Conservation (phyloP, 2,113 vertebrate species). For the Triplophysa dalaica region DNA sequence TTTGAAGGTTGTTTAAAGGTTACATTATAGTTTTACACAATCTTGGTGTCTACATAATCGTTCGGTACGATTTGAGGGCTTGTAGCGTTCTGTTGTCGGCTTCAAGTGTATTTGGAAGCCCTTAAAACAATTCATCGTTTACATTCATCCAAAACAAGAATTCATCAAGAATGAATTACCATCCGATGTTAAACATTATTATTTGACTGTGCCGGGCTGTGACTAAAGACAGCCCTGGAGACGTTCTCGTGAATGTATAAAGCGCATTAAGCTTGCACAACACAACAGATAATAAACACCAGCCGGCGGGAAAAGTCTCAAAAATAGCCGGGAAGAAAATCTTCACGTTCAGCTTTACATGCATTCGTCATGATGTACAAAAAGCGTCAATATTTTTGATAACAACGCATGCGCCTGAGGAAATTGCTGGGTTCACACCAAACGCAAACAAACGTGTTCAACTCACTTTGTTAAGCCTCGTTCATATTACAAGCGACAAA, state of each 20-base stretch:
- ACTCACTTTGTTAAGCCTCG: no score
- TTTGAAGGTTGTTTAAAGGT: no score
- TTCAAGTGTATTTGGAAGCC: constrained; percentile 20
- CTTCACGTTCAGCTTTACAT: not conserved
- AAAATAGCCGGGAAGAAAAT: not conserved
- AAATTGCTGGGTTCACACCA: not conserved
- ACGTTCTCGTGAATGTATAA: constrained; percentile 36
- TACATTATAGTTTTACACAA: no score
- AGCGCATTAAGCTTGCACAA: constrained; percentile 25
- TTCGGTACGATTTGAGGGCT: not conserved
- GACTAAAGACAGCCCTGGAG: constrained; percentile 47
- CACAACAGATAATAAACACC: constrained; percentile 9
- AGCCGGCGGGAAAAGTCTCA: not conserved
- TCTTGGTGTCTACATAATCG: not conserved
- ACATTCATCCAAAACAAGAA: constrained; percentile 48
- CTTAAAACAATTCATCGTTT: constrained; percentile 43
- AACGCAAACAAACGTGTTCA: no score
- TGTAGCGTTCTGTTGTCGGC: not conserved
- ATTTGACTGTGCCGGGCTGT: constrained; percentile 37
- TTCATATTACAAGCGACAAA: no score
- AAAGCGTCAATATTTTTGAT: constrained; percentile 20
- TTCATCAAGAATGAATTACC: constrained; percentile 48
- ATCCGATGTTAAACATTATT: constrained; percentile 43
- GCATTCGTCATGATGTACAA: not conserved
- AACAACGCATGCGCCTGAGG: not conserved